Evolutionary conservation across 2,113 vertebrate species (phyloP).

Genomic region (Gallinago paraguaiae): DNA sequence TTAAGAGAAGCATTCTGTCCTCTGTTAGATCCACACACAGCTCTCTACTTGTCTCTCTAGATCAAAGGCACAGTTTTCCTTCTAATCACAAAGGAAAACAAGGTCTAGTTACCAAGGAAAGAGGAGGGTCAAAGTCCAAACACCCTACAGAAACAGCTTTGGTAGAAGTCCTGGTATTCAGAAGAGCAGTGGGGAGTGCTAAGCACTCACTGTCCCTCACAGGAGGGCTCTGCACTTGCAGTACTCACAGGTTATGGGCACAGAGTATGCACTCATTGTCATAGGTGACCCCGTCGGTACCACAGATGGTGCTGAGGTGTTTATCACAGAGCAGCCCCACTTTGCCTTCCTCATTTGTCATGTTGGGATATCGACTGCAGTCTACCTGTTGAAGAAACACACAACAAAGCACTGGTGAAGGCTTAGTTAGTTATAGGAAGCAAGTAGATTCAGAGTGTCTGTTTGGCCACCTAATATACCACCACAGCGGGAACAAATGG

Average conservation of each 20-base stretch:
- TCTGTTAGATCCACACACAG: neutral
- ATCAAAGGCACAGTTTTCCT: neutral
- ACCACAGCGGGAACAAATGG: neutral
- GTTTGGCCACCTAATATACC: neutral
- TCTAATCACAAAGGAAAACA: neutral
- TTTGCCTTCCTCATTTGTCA: neutral
- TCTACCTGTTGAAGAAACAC: slow-evolving; percentile 7
- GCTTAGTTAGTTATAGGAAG: neutral
- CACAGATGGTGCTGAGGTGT: neutral
- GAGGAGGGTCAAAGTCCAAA: neutral
- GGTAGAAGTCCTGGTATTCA: neutral
- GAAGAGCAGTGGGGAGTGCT: neutral
- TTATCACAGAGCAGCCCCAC: neutral
- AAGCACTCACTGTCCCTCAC: fast-evolving
- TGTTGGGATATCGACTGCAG: slow-evolving; percentile 45
- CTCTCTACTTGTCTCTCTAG: neutral
- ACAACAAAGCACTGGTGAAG: neutral
- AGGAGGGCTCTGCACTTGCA: neutral
- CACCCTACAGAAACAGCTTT: neutral
- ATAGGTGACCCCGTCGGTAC: slow-evolving; percentile 1
- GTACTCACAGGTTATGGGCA: neutral
- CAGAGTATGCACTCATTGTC: slow-evolving; percentile 33
- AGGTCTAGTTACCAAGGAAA: neutral
- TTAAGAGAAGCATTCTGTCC: neutral
- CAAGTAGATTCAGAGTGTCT: too few species aligned